A percentile compares a stretch with the other conserved stretches of the same genome.
Conservation (phyloP, 30 jellyfish, hydroid and myxozoan genomes). For the Hydra vulgaris region DNA sequence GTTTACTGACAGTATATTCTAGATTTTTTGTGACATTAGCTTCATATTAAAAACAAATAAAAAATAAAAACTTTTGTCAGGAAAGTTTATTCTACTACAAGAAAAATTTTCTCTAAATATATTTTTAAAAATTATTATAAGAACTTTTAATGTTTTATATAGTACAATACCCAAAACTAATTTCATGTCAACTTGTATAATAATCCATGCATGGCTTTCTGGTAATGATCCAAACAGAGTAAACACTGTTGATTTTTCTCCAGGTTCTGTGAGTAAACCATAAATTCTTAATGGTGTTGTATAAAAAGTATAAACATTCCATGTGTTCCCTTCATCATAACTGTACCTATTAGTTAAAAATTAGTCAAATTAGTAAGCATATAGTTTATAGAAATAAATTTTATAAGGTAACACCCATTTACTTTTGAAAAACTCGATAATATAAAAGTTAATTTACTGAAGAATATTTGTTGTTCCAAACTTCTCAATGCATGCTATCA, state of each 20-base stretch:
- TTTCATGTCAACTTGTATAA: conserved; percentile 69
- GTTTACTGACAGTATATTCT: no score
- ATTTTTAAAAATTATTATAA: no score
- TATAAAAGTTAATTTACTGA: conserved; percentile 37
- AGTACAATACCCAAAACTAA: conserved; percentile 46
- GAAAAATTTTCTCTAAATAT: no score
- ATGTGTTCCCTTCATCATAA: conserved; percentile 70
- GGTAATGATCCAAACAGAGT: conserved; percentile 69
- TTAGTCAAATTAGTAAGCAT: background rate
- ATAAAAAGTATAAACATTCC: conserved; percentile 52
- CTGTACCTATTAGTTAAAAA: conserved; percentile 32
- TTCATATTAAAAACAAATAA: no score
- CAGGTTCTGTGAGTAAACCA: conserved; percentile 92
- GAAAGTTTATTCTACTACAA: no score
- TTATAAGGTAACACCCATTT: no score
- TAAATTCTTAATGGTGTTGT: conserved; percentile 42
- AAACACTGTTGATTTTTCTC: conserved; percentile 69
- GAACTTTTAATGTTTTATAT: background rate
- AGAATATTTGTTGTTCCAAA: conserved; percentile 47
- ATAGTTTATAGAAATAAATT: no score
- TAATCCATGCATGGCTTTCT: conserved; percentile 51
- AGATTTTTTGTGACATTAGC: no score
- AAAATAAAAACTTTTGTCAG: no score
- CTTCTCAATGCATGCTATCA: conserved; percentile 51
- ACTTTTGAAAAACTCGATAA: no score